Evolutionary conservation across 2,888 invertebrate species (phyloP), one percentile per base, ranked within the genome.

Genomic region (Pristionchus arcanus): DNA sequence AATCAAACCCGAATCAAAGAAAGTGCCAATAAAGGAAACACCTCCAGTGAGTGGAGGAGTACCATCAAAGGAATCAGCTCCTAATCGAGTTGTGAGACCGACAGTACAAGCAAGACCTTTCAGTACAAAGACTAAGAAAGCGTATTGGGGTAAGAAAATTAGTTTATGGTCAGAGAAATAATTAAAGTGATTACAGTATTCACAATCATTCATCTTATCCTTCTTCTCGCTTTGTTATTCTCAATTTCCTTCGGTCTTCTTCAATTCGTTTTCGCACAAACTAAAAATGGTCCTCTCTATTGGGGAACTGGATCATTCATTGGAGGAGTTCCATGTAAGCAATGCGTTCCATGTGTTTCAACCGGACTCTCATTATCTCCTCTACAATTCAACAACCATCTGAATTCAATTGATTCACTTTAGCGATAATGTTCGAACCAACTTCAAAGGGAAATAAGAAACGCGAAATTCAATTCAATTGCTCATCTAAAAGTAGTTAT

Each of bases 291-390:
- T 81, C 92, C 92, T 19, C 74, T 89, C 19, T 92, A 91, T 86
- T 92, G 90, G 66, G 92, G 92, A 25, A 81, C 90, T 7, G 91
- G 91, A 53, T 90, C 91, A 15, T 92, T 92, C 68, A 87, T 91
- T 19, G 92, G 92, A 34, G 87, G 84, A 66, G 89, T 90, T 90
- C 92, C 92, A 34, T 85, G 92, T 91, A 31, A 89, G 91, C 59
- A 49, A 49, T 49, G n/a, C n/a, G n/a, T n/a, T n/a, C n/a, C n/a
- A n/a, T n/a, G n/a, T n/a, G 53, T 53, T 53, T 11, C 53, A 55
- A 55, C 16, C 55, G 19, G 2, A 55, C 55, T 53, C 11, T 53
- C 53, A 53, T 11, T 53, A 15, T 11, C 15, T 53, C 7, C 53
- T 53, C 16, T 55, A 13, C 55, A 55, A 81, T 16, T 53, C 83